Conservation (phyloP, 2,797 vertebrate species). For the Momotus momota region DNA sequence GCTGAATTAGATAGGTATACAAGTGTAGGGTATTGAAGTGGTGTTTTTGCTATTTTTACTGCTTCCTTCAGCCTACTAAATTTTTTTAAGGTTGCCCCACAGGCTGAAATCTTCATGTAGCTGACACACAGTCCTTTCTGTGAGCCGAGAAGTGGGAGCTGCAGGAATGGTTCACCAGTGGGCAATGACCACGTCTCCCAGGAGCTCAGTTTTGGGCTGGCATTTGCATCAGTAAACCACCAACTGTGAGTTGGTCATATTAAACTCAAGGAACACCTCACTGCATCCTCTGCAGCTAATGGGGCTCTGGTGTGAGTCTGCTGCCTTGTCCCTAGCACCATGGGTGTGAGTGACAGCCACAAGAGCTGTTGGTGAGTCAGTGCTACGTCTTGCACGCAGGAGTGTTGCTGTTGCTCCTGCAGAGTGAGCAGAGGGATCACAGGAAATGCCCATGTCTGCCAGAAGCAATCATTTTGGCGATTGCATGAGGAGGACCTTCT, state of each 20-base stretch:
- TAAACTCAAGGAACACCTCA: background rate
- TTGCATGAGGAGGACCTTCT: background rate
- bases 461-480: background rate
- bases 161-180: background rate
- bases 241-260: background rate
- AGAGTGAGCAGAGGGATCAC: rapidly evolving
- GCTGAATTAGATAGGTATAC: background rate
- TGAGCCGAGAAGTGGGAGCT: background rate
- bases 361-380: rapidly evolving
- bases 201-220: background rate
- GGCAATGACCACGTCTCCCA: background rate
- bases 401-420: background rate
- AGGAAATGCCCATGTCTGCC: background rate
- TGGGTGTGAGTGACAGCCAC: background rate
- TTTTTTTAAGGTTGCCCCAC: background rate
- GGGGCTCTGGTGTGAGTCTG: background rate
- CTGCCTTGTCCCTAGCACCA: background rate
- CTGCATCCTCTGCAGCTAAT: background rate
- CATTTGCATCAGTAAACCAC: background rate
- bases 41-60: background rate
- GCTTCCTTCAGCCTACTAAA: background rate
- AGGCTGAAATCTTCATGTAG: background rate
- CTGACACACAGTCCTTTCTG: background rate
- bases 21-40: background rate
- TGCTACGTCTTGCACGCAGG: rapidly evolving